These are phyloP conservation scores for Axea sp. DNA, from an alignment of 2,888 invertebrate genomes.

Conservation along the genomic window DNA sequence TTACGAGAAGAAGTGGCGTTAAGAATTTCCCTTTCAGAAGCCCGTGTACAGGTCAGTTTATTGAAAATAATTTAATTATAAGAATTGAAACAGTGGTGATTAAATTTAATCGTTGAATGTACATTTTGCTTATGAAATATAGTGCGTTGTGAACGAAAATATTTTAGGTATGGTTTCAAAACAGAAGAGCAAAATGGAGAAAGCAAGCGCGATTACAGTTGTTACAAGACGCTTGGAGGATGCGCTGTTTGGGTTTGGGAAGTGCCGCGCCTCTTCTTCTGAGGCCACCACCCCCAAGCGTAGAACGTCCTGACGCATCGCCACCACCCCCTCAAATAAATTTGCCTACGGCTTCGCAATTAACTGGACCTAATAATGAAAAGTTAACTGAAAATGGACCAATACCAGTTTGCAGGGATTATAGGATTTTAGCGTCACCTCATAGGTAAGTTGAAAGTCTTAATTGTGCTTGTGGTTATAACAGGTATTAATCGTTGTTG, in stretches of 20 bases:
- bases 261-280: constrained; percentile 76
- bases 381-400: constrained; percentile 67
- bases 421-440: constrained; percentile 72
- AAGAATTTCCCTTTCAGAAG: constrained; percentile 94
- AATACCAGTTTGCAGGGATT: constrained; percentile 72
- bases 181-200: constrained; percentile 93
- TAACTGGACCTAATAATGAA: constrained; percentile 56
- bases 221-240: constrained; percentile 93
- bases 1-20: constrained; percentile 94
- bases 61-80: too few species aligned
- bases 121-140: too few species aligned
- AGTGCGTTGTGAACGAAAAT: too few species aligned
- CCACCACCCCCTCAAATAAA: constrained; percentile 65
- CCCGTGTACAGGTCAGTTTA: constrained; percentile 89
- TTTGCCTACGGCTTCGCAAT: constrained; percentile 64
- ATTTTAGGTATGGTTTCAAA: constrained; percentile 94
- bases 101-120: too few species aligned
- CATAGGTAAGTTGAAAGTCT: constrained; percentile 73
- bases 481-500: too few species aligned
- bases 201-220: constrained; percentile 92
- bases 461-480: too few species aligned
- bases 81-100: too few species aligned
- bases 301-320: constrained; percentile 69
- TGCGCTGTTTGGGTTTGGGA: constrained; percentile 88
- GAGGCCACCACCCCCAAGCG: constrained; percentile 72